Evolutionary conservation across 2,113 vertebrate genomes (phyloP).

Genomic region (Arothron firmamentum): DNA sequence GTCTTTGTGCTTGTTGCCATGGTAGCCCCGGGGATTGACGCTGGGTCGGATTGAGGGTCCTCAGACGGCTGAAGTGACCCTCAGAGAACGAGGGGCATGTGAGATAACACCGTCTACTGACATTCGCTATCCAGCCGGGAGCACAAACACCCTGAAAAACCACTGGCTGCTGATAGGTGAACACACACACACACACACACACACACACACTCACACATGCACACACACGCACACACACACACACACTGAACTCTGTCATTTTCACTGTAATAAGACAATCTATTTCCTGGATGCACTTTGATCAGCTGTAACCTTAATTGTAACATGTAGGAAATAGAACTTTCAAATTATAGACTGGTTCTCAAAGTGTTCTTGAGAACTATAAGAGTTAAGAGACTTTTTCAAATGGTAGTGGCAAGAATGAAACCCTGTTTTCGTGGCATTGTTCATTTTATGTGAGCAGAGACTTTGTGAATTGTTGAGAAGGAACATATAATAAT

Average conservation of each 20-base stretch:
- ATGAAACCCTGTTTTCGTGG: neutral
- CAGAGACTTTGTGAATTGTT: no score
- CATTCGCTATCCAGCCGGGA: slow-evolving; percentile 88
- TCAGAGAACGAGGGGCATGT: slow-evolving; percentile 84
- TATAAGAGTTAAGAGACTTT: neutral
- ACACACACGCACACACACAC: no score
- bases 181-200: neutral
- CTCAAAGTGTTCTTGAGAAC: neutral
- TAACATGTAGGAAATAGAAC: neutral
- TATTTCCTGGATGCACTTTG: neutral
- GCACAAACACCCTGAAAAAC: slow-evolving; percentile 77
- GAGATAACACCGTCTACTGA: slow-evolving; percentile 88
- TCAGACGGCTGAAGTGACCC: slow-evolving; percentile 83
- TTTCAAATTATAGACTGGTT: neutral
- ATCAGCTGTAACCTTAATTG: neutral
- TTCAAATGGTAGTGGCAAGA: neutral
- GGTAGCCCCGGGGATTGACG: slow-evolving; percentile 86
- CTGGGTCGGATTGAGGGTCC: slow-evolving; percentile 85
- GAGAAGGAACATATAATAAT: no score
- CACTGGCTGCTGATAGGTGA: slow-evolving; percentile 95
- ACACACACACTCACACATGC: no score
- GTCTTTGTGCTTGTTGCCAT: slow-evolving; percentile 10
- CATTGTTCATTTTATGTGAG: neutral
- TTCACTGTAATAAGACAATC: neutral
- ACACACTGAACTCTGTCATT: neutral